These are phyloP conservation scores for Drosophila picticornis DNA, from an alignment of 2,888 invertebrate genomes.

Conservation along the genomic window DNA sequence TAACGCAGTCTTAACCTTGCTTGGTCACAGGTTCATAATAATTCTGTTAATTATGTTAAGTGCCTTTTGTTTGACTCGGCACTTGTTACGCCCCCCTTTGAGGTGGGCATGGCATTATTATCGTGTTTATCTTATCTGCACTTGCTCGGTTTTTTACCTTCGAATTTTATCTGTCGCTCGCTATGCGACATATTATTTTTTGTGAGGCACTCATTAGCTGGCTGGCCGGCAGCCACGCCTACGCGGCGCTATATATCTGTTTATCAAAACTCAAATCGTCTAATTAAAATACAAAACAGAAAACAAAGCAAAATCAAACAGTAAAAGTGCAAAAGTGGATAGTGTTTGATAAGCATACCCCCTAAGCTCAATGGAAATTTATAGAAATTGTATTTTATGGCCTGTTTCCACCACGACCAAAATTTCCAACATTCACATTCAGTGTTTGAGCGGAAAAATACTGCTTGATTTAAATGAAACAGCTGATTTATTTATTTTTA, in stretches of 20 bases:
- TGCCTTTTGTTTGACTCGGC: neutral
- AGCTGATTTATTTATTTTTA: neutral
- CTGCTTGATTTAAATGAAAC: neutral
- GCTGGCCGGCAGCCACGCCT: conserved; percentile 52
- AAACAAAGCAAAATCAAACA: neutral
- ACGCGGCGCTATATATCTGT: conserved; percentile 21
- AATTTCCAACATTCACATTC: neutral
- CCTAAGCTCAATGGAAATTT: neutral
- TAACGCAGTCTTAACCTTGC: neutral
- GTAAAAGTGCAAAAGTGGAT: neutral
- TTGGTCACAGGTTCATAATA: conserved; percentile 3
- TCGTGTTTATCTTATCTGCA: conserved; percentile 45
- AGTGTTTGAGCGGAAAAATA: neutral
- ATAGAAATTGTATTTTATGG: neutral
- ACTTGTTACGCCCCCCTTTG: conserved; percentile 15
- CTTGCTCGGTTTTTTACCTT: conserved; percentile 4
- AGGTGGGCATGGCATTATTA: conserved; percentile 28
- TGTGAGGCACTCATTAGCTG: conserved; percentile 37
- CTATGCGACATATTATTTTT: conserved; percentile 47
- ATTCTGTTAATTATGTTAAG: conserved; percentile 2
- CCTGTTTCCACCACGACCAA: neutral
- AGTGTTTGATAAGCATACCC: neutral
- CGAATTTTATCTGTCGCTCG: conserved; percentile 23
- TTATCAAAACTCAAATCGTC: conserved; percentile 28
- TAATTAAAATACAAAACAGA: conserved; percentile 18